A percentile compares a stretch with the other conserved stretches of the same genome.
Conservation (phyloP, 1,140 invertebrate genomes). For the Platyscapa corneri region DNA sequence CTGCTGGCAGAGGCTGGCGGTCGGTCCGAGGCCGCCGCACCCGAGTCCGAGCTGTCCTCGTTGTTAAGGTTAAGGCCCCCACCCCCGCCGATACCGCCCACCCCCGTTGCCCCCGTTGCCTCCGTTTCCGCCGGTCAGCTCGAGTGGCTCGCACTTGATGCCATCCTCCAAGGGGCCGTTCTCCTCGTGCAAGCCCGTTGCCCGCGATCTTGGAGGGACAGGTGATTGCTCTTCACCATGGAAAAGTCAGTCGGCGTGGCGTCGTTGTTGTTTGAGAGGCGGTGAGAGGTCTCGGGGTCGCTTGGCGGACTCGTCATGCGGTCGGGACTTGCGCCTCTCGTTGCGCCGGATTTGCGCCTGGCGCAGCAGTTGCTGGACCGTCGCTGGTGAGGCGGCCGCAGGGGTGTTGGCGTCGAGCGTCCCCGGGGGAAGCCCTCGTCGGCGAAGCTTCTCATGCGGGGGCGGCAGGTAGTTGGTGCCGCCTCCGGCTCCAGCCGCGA, state of each 20-base stretch:
- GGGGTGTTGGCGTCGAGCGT: constrained; percentile 76
- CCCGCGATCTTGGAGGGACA: constrained; percentile 74
- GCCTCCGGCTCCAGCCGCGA: constrained; percentile 68
- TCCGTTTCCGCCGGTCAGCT: constrained; percentile 80
- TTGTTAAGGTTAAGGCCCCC: constrained; percentile 77
- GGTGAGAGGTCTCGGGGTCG: constrained; percentile 77
- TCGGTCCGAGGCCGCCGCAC: constrained; percentile 69
- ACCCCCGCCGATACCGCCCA: constrained; percentile 77
- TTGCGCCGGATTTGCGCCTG: constrained; percentile 79
- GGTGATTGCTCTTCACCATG: constrained; percentile 78
- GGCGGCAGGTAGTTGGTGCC: constrained; percentile 71
- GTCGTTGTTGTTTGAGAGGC: constrained; percentile 80
- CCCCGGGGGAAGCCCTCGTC: constrained; percentile 70
- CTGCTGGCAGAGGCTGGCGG: constrained; percentile 72
- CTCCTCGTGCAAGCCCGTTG: constrained; percentile 70
- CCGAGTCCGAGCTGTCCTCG: constrained; percentile 78
- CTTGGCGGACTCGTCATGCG: constrained; percentile 75
- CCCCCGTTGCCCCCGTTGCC: constrained; percentile 75
- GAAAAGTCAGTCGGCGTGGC: constrained; percentile 85
- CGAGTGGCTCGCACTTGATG: constrained; percentile 87
- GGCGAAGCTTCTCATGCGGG: constrained; percentile 75
- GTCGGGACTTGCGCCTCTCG: constrained; percentile 77
- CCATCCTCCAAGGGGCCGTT: constrained; percentile 75
- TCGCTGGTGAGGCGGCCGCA: constrained; percentile 76
- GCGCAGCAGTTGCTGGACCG: constrained; percentile 80